Conservation (phyloP, 2,888 invertebrate genomes). For the Tetranychus truncatus region DNA sequence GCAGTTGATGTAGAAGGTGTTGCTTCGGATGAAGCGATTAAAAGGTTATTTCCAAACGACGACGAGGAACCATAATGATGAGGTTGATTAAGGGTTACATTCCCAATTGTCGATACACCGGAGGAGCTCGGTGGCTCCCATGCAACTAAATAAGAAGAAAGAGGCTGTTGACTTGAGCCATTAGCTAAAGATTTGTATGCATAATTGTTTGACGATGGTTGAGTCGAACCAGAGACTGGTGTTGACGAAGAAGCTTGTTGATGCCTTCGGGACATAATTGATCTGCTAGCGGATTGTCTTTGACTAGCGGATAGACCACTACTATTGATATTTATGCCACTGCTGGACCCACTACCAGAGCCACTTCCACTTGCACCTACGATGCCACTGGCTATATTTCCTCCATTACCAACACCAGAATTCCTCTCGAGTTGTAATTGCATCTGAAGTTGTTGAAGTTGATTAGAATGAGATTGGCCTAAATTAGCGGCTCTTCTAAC, state of each 20-base stretch:
- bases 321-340: not conserved
- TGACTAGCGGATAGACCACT: not conserved
- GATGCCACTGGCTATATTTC: not conserved
- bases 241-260: constrained; percentile 17
- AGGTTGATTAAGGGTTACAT: not conserved
- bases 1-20: constrained; percentile 7
- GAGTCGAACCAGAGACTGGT: constrained; percentile 9
- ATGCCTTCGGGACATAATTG: constrained; percentile 18
- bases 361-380: not conserved
- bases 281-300: not conserved
- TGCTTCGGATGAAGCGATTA: not conserved
- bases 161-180: not conserved
- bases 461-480: constrained; percentile 25
- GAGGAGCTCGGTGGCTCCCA: not conserved
- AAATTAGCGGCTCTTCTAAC: constrained; percentile 47
- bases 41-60: not conserved
- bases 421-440: constrained; percentile 58
- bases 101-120: not conserved
- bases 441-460: constrained; percentile 52
- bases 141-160: not conserved
- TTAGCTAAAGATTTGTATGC: not conserved
- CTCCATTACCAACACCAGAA: not conserved
- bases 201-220: not conserved
- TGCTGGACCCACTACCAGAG: not conserved
- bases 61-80: not conserved